Evolutionary conservation across 2,888 invertebrate species (phyloP).

Genomic region (Rhamphomyia laevipes): DNA sequence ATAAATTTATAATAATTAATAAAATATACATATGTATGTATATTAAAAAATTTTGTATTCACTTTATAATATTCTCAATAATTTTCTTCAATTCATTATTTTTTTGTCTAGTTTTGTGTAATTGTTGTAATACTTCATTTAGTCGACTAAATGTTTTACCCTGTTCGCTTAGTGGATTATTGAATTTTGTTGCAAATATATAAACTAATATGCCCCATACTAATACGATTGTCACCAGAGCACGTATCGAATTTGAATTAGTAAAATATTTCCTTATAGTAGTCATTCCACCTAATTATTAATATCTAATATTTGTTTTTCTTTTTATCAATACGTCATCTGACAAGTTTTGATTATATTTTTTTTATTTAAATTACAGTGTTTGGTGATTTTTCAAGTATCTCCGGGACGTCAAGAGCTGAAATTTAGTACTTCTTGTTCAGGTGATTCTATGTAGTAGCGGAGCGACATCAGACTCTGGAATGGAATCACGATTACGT

Average conservation of each 20-base stretch:
- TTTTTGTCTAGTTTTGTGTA: slow-evolving; percentile 71
- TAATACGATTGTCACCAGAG: slow-evolving; percentile 32
- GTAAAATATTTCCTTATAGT: too few relatives aligned
- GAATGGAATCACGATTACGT: too few relatives aligned
- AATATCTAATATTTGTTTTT: too few relatives aligned
- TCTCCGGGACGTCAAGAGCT: too few relatives aligned
- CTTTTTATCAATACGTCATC: too few relatives aligned
- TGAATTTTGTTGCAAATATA: slow-evolving; percentile 22
- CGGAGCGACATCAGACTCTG: too few relatives aligned
- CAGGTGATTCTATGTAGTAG: too few relatives aligned
- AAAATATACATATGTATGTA: neutral
- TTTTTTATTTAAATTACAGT: too few relatives aligned
- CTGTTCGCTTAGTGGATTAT: slow-evolving; percentile 23
- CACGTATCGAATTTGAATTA: slow-evolving; percentile 20
- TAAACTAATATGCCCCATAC: slow-evolving; percentile 27
- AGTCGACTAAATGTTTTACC: slow-evolving; percentile 55
- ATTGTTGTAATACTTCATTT: slow-evolving; percentile 59
- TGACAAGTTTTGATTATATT: too few relatives aligned
- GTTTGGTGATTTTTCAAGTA: too few relatives aligned
- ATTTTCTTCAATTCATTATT: slow-evolving; percentile 60
- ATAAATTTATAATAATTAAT: slow-evolving; percentile 19
- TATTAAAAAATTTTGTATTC: slow-evolving; percentile 19
- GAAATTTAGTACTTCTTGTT: too few relatives aligned
- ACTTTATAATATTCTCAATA: slow-evolving; percentile 55
- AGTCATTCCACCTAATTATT: too few relatives aligned